Evolutionary conservation across 2,797 vertebrate genomes (phyloP).

Genomic region (Carapus acus): DNA sequence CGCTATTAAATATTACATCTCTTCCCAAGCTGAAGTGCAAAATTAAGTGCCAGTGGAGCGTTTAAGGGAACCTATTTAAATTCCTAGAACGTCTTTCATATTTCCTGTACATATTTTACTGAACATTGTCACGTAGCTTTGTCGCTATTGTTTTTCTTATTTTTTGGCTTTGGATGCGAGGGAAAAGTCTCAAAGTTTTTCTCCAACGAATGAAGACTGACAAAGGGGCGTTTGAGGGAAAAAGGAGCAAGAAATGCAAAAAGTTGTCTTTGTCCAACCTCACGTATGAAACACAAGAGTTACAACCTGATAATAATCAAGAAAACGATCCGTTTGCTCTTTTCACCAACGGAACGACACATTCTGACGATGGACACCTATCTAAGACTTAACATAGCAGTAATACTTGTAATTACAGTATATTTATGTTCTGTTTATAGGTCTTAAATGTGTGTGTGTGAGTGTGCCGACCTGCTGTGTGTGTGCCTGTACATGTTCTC

Average conservation of each 20-base stretch:
- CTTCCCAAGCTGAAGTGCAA: constrained; percentile 62
- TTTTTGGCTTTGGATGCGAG: constrained; percentile 51
- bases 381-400: constrained; percentile 64
- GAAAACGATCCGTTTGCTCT: constrained; percentile 51
- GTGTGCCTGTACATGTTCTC: constrained; percentile 8
- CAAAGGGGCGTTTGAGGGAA: constrained; percentile 39
- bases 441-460: constrained; percentile 8
- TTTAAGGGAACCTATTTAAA: constrained; percentile 51
- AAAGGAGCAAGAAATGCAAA: constrained; percentile 26
- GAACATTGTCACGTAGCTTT: constrained; percentile 49
- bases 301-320: constrained; percentile 53
- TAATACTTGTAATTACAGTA: constrained; percentile 67
- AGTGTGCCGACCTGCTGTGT: not conserved
- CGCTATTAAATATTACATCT: constrained; percentile 59
- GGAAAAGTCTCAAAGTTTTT: constrained; percentile 56
- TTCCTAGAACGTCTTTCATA: constrained; percentile 56
- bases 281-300: constrained; percentile 63
- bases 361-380: constrained; percentile 58
- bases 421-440: constrained; percentile 34
- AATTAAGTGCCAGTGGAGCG: constrained; percentile 62
- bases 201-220: constrained; percentile 46
- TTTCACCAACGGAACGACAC: constrained; percentile 65
- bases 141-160: constrained; percentile 36
- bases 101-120: constrained; percentile 58
- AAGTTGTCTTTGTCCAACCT: constrained; percentile 46